Evolutionary conservation across 2,888 invertebrate genomes (phyloP), one percentile per base, ranked within the genome.

Genomic region (Slavum lentiscoides): DNA sequence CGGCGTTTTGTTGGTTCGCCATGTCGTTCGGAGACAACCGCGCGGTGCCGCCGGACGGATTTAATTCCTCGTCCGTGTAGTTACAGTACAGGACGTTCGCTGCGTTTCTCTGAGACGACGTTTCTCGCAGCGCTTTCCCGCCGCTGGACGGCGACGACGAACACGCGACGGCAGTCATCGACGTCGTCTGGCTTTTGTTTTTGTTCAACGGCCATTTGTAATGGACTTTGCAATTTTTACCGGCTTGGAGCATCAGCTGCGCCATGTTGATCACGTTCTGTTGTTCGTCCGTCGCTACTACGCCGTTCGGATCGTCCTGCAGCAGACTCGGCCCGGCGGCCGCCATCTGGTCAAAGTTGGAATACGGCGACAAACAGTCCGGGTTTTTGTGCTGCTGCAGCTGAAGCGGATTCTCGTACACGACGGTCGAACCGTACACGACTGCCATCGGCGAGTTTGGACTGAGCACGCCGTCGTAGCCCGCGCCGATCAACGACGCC

Each of bases 161-260:
- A 49, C 49, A 49, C 49, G 13, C 11, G 11, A 13, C 49, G 49
- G 49, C 43, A 30, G 30, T 30, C 30, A 30, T 30, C 7, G 43
- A 13, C 68, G 58, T 9, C 13, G 43, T 59, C 62, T 70, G 69
- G 62, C 19, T 62, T 77, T 77, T 77, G 4, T 61, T 62, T 77
- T 77, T 77, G 30, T 62, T 77, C 17, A 77, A 69, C n/a, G 77
- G 77, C 80, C 80, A 80, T 43, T 72, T 80, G 64, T 80, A 80
- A 64, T 80, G 80, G 7, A 80, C 70, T 64, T 80, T 80, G 66
- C 80, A 80, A 53, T 72, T 72, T n/a, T 70, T 70, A 72, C n/a
- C 58, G 1, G 77, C 37, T 39, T 77, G 77, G 17, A 62, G 21
- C 62, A 69, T 70, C 62, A 77, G 53, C 30, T 70, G 75, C 49